A percentile compares a stretch with the other conserved stretches of the same genome.
Conservation (phyloP, 1,140 invertebrate species). For the Pogonomyrmex californicus region DNA sequence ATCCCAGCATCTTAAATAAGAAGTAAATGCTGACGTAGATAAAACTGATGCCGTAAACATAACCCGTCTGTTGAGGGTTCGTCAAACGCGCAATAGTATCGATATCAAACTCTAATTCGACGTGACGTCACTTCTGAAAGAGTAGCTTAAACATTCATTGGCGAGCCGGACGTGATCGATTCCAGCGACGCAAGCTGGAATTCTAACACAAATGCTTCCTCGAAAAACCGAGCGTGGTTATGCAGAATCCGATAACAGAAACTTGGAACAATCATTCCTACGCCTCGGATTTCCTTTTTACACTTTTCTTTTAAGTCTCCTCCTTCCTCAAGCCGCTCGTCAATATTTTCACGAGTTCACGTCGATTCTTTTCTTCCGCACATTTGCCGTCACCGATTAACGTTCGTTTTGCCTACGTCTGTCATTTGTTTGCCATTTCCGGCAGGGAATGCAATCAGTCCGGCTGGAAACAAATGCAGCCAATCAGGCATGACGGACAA, state of each 20-base stretch:
- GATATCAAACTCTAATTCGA: constrained; percentile 42
- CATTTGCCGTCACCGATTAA: constrained; percentile 69
- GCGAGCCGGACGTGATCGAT: constrained; percentile 77
- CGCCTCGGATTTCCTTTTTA: constrained; percentile 50
- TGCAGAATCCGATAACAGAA: constrained; percentile 79
- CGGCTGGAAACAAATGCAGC: constrained; percentile 67
- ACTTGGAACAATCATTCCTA: constrained; percentile 74
- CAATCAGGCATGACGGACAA: constrained; percentile 77
- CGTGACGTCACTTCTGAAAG: constrained; percentile 57
- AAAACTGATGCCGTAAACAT: constrained; percentile 7
- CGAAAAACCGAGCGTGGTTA: constrained; percentile 71
- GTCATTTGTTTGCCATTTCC: constrained; percentile 82
- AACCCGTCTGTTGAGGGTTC: constrained; percentile 17
- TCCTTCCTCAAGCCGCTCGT: neutral
- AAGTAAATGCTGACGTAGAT: constrained; percentile 13
- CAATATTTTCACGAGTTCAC: constrained; percentile 71
- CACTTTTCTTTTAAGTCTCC: constrained; percentile 49
- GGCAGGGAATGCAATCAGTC: constrained; percentile 77
- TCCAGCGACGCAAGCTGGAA: constrained; percentile 71
- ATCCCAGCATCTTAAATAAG: neutral
- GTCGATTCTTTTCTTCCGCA: constrained; percentile 67
- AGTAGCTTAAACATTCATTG: constrained; percentile 63
- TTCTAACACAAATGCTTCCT: constrained; percentile 69
- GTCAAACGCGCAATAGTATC: constrained; percentile 9
- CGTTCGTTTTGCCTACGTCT: constrained; percentile 70